phyloP scores from a whole-genome alignment of 2,888 invertebrate genomes.

The Xestobium rufovillosum region DNA sequence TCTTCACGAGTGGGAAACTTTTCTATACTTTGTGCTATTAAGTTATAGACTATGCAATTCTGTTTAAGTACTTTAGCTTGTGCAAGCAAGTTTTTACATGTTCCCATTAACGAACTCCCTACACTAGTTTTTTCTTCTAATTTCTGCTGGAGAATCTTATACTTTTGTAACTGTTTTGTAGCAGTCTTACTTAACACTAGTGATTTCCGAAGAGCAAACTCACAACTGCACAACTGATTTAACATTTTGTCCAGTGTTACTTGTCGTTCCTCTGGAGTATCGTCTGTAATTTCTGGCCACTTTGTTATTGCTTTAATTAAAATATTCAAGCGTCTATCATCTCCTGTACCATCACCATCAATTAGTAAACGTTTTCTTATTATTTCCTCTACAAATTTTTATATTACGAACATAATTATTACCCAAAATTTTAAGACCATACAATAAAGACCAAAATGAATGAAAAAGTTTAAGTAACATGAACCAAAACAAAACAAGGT shows the following conservation, averaged over 20 bases:
- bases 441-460: no score
- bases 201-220: slow-evolving; percentile 80
- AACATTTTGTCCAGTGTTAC: slow-evolving; percentile 71
- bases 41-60: slow-evolving; percentile 89
- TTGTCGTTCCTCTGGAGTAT: slow-evolving; percentile 60
- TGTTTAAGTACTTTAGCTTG: slow-evolving; percentile 81
- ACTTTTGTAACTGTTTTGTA: slow-evolving; percentile 74
- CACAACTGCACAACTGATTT: slow-evolving; percentile 77
- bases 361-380: slow-evolving; percentile 84
- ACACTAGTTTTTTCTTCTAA: slow-evolving; percentile 73
- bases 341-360: slow-evolving; percentile 96
- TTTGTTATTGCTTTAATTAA: slow-evolving; percentile 76
- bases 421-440: no score
- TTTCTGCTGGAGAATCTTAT: slow-evolving; percentile 67
- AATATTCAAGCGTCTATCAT: slow-evolving; percentile 82
- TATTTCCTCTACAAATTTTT: slow-evolving; percentile 84
- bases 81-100: slow-evolving; percentile 71
- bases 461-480: no score
- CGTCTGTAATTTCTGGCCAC: slow-evolving; percentile 65
- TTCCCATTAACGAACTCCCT: slow-evolving; percentile 73
- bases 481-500: no score
- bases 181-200: slow-evolving; percentile 74
- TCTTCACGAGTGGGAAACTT: slow-evolving; percentile 84
- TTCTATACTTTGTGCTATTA: slow-evolving; percentile 82
- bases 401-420: no score